phyloP scores from a whole-genome alignment of 37 sponge, comb jelly and placozoan genomes.

The Aplysina aerophoba region DNA sequence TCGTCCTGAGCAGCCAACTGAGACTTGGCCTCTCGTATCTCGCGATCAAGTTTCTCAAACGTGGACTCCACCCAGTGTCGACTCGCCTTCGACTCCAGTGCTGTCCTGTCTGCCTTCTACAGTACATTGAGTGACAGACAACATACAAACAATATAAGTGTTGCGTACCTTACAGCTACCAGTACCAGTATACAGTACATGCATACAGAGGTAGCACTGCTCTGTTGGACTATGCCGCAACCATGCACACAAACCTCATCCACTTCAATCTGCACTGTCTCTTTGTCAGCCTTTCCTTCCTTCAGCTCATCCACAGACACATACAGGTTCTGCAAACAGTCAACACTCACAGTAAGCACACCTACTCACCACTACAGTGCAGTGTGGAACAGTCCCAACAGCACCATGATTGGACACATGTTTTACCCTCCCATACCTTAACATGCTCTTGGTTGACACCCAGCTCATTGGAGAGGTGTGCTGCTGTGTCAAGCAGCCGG shows the following conservation, averaged over 20 bases:
- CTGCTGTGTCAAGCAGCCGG: conserved; percentile 80
- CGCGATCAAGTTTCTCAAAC: conserved; percentile 85
- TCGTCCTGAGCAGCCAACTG: conserved; percentile 87
- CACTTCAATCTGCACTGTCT: conserved; percentile 69
- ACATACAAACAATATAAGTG: neutral
- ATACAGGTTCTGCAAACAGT: conserved; percentile 72
- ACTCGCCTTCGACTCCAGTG: conserved; percentile 95
- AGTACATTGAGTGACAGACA: neutral
- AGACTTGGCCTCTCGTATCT: conserved; percentile 82
- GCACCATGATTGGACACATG: neutral
- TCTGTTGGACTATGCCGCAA: neutral
- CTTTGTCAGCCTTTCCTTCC: conserved; percentile 90
- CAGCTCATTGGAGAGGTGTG: conserved; percentile 78
- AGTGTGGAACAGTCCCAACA: neutral
- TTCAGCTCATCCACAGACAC: conserved; percentile 76
- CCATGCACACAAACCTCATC: conserved; percentile 44
- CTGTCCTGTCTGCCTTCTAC: conserved; percentile 94
- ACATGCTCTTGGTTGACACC: conserved; percentile 84
- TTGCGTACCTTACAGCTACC: neutral
- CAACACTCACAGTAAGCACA: conserved; percentile 13
- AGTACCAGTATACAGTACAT: neutral
- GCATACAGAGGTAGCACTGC: neutral
- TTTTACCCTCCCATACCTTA: conserved; percentile 48
- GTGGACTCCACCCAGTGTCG: conserved; percentile 94
- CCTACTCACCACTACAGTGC: neutral